Base-by-base conservation (phyloP, 2,113 vertebrate species). In the Amphiprion ocellaris region DNA sequence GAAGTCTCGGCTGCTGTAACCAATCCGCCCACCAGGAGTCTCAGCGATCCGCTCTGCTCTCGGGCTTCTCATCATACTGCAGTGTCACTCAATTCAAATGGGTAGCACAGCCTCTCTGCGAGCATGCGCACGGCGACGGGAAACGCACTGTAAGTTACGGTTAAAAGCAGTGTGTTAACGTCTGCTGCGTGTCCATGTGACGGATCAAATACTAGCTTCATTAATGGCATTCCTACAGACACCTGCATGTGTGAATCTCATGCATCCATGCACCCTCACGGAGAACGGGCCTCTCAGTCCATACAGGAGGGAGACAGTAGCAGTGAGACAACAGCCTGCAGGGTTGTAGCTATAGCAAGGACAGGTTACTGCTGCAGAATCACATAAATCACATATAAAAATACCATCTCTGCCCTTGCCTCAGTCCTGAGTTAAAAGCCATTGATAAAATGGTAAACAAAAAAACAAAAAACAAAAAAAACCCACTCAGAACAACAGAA, bases 71-170 rank as follows among this genome's bases (percentile, higher is more conserved):
- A 68, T 89, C 58, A 87, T 77, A 87, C 86, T 86, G 91, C 93
- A 90, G 89, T 86, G 89, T 87, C 89, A 90, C 77, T 79, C 69
- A 81, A 70, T 81, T 87, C 66, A 83, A 79, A 89, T 55, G 80
- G 73, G 64, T 26, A 84, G 76, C 77, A 80, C 69, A 65, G 58
- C 73, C 65, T 82, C 81, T 58, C 47, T 46, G 70, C 0, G 63
- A 71, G 71, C 87, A 90, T 86, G 84, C 65, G 59, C 73, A 72
- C 55, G 55, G 23, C 21, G 53, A 69, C 33, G 54, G 74, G 71
- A 58, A 58, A 77, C 62, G 28, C 58, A 55, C 55, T 39, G 50
- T 53, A 62, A 26, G 26, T 26, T 3, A 26, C 26, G 26, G 26
- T 26, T 26, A 3, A 71, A 61, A 56, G 39, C n/a, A 26, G 10